Conservation (phyloP, 2,113 vertebrate species). For the Callipepla squamata region DNA sequence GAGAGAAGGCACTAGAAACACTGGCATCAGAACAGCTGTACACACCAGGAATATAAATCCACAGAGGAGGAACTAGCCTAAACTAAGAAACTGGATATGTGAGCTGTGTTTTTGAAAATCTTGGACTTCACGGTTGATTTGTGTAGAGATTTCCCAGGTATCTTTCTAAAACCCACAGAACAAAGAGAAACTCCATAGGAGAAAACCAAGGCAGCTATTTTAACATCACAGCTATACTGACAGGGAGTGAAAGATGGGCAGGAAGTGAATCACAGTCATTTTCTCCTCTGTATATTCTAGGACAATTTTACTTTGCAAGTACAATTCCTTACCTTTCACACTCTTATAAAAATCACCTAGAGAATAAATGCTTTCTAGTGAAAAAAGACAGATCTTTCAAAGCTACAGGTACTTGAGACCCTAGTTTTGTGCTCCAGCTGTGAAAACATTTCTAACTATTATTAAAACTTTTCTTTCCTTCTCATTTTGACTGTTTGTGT, state of each 20-base stretch:
- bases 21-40: not conserved
- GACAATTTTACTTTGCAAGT: not conserved
- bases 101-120: fast-evolving
- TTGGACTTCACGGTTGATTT: not conserved
- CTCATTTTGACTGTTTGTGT: not conserved
- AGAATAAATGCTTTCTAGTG: not conserved
- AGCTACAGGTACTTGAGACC: not conserved
- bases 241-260: not conserved
- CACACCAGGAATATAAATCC: fast-evolving
- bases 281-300: not conserved
- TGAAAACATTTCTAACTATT: constrained; percentile 51
- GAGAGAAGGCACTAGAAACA: not conserved
- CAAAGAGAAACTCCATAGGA: not conserved
- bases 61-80: fast-evolving
- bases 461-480: not conserved
- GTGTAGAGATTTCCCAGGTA: not conserved
- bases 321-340: not conserved
- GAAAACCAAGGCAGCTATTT: not conserved
- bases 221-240: not conserved
- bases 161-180: not conserved
- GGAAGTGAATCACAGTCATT: not conserved
- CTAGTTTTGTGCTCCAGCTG: constrained; percentile 5
- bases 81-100: not conserved
- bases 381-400: constrained; percentile 9
- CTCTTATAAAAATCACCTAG: not conserved